Percentiles rank a stretch among this genome's conserved stretches.
phyloP scores from a whole-genome alignment of 2,888 invertebrate species.

The Steromphala cineraria region DNA sequence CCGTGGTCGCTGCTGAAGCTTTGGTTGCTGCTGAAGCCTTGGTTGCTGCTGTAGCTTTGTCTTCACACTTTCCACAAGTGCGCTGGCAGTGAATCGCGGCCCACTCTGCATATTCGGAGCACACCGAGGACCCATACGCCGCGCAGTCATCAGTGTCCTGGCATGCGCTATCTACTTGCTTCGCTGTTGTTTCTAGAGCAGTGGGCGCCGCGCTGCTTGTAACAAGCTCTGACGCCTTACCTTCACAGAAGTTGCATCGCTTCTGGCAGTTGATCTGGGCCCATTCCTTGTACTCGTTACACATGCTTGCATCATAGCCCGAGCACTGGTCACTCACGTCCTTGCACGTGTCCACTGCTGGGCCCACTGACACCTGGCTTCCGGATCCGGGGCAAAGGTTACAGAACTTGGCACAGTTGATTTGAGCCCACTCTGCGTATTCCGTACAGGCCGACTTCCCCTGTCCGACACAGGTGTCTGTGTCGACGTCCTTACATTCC shows the following conservation, averaged over 20 bases:
- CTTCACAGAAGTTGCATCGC: conserved; percentile 46
- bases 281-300: conserved; percentile 48
- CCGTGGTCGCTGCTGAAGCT: background rate
- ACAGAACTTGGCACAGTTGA: conserved; percentile 52
- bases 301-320: conserved; percentile 31
- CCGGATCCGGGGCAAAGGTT: conserved; percentile 28
- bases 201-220: too few relatives aligned
- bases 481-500: conserved; percentile 27
- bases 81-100: conserved; percentile 39
- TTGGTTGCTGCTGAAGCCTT: background rate
- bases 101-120: conserved; percentile 43
- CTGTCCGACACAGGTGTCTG: conserved; percentile 44
- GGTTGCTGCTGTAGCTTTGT: background rate
- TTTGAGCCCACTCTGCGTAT: conserved; percentile 51
- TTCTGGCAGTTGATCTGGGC: conserved; percentile 47
- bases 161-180: background rate
- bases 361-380: background rate
- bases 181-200: background rate
- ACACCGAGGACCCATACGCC: conserved; percentile 37
- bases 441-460: conserved; percentile 47
- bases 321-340: conserved; percentile 26
- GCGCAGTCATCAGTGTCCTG: conserved; percentile 34
- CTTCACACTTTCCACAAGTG: conserved; percentile 34
- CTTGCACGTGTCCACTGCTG: conserved; percentile 7
- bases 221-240: background rate